phyloP scores from a whole-genome alignment of 1,140 invertebrate species.

The Rhyacophila brunnea region DNA sequence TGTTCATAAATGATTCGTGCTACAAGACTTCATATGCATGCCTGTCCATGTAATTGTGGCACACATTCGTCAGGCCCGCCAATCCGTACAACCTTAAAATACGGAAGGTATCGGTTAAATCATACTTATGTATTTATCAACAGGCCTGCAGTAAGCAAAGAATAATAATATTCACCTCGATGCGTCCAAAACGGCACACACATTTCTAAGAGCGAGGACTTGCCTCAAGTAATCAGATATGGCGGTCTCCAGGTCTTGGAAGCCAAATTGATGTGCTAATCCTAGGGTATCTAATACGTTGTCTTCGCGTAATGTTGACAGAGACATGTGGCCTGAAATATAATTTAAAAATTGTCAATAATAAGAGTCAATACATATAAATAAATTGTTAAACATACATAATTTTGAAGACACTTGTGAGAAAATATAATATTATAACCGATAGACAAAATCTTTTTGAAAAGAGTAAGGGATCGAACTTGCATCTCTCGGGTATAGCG shows the following conservation, averaged over 20 bases:
- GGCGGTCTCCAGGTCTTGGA: conserved; percentile 84
- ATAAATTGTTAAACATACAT: too few species aligned
- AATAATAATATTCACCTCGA: conserved; percentile 71
- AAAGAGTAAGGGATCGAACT: too few species aligned
- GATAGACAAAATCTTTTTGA: too few species aligned
- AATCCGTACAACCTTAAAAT: conserved; percentile 57
- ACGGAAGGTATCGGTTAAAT: too few species aligned
- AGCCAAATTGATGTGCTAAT: conserved; percentile 93
- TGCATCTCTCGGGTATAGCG: too few species aligned
- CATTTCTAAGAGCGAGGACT: conserved; percentile 82
- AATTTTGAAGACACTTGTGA: too few species aligned
- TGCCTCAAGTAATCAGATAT: conserved; percentile 92
- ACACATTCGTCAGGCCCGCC: conserved; percentile 62
- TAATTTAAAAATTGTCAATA: too few species aligned
- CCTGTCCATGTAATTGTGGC: conserved; percentile 82
- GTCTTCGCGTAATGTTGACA: conserved; percentile 82
- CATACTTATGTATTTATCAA: too few species aligned
- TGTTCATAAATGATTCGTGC: conserved; percentile 78
- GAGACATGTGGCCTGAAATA: conserved; percentile 71
- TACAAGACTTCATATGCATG: conserved; percentile 82
- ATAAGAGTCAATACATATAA: too few species aligned
- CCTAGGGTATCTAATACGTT: conserved; percentile 83
- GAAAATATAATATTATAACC: too few species aligned
- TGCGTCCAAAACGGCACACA: conserved; percentile 90
- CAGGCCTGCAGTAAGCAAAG: too few species aligned